Evolutionary conservation across 2,888 invertebrate genomes (phyloP).

Genomic region (Rotaria magnacalcarata): DNA sequence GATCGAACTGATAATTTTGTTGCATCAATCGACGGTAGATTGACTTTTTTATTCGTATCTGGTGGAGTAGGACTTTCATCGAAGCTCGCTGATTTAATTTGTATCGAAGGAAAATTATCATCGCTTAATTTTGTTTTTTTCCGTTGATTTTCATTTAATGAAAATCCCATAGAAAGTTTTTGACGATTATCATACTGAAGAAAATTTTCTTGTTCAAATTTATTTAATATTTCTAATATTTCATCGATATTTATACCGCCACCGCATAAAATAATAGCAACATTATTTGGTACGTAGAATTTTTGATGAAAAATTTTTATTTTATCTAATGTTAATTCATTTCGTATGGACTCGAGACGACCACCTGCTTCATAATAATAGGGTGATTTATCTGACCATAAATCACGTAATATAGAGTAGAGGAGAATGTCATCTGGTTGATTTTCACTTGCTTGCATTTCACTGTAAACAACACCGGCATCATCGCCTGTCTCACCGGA

Average conservation of each 20-base stretch:
- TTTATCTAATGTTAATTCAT: slow-evolving; percentile 74
- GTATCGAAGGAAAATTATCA: slow-evolving; percentile 60
- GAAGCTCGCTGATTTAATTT: not conserved
- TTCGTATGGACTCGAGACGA: slow-evolving; percentile 74
- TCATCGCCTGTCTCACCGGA: slow-evolving; percentile 76
- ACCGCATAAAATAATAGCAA: slow-evolving; percentile 72
- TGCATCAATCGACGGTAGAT: not conserved
- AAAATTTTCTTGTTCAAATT: slow-evolving; percentile 65
- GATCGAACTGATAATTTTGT: not conserved
- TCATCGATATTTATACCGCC: slow-evolving; percentile 70
- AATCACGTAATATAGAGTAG: slow-evolving; percentile 66
- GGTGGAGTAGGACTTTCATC: not conserved
- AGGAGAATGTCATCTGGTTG: slow-evolving; percentile 71
- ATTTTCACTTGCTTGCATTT: slow-evolving; percentile 83
- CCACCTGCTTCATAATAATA: slow-evolving; percentile 82
- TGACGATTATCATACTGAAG: slow-evolving; percentile 70
- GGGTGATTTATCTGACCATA: slow-evolving; percentile 76
- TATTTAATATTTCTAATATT: slow-evolving; percentile 70
- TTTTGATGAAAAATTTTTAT: slow-evolving; percentile 75
- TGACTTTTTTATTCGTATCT: not conserved
- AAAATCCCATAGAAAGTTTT: slow-evolving; percentile 69
- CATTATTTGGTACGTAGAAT: slow-evolving; percentile 81
- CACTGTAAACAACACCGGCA: slow-evolving; percentile 89
- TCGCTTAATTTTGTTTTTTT: slow-evolving; percentile 70
- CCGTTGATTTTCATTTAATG: slow-evolving; percentile 63